Evolutionary conservation across 2,797 vertebrate genomes (phyloP), one percentile per base, ranked within the genome.

Genomic region (Hafferia zeledoni): DNA sequence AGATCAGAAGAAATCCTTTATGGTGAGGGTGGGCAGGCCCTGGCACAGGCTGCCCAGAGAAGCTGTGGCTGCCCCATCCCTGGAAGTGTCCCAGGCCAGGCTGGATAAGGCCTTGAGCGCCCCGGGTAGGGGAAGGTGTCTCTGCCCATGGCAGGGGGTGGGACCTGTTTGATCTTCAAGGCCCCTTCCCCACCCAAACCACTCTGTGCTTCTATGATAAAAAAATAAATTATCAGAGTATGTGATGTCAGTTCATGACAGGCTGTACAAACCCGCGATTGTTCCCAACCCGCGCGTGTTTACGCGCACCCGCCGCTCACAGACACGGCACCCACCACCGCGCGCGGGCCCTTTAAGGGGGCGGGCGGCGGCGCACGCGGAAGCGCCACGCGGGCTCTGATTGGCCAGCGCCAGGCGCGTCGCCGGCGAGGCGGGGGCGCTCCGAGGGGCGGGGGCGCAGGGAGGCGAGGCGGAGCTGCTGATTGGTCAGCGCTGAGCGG

Each of bases 241-340:
- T 16, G 39, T 41, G 39, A 41, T 41, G 15, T 41, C 14, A 41
- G 39, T 41, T 41, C 39, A 41, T 41, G 39, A 41, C 39, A 41
- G 39, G 39, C 39, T 41, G 39, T 41, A 41, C 39, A 41, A 41
- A 41, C 39, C 9, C 25, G 25, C 25, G 25, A 9, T 27, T 46
- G 44, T 20, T 20, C 44, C 18, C 44, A 46, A 11, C 47, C 47
- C 47, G 47, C 11, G 13, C 49, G 25, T 52, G 50, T 30, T 6
- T 17, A 16, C 15, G 39, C 39, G 39, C 39, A 41, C 43, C 5
- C 18, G 17, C 6, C 43, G 43, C 31, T 1, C 31, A 3, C 4
- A 7, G 4, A 2, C 3, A 0, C 0, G 4, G 24, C 57, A 3
- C 9, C 43, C 19, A 1, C 10, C 6, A n/a, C 30, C 10, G 10